Evolutionary conservation across 2,113 vertebrate species (phyloP).

Genomic region (Micromys minutus): DNA sequence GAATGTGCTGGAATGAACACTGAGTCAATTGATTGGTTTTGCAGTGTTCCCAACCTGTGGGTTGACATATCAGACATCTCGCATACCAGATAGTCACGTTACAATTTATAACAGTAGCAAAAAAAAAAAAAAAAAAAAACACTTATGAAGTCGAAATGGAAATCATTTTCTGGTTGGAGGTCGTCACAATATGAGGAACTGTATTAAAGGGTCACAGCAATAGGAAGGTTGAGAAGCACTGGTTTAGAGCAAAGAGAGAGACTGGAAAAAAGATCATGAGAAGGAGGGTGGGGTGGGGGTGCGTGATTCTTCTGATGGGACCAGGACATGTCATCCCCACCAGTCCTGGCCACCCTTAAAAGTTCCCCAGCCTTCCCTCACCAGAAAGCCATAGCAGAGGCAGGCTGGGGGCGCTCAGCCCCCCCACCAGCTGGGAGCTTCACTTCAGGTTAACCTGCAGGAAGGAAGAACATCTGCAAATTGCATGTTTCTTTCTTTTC

Average conservation of each 20-base stretch:
- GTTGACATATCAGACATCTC: not conserved
- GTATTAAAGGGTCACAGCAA: not conserved
- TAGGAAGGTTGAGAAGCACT: not conserved
- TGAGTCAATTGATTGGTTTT: not conserved
- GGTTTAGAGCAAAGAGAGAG: not conserved
- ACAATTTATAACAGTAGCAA: not conserved
- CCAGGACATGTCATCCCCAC: not conserved
- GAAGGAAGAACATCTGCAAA: not conserved
- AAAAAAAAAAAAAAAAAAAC: too few species aligned
- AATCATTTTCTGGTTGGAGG: not conserved
- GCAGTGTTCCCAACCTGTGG: not conserved
- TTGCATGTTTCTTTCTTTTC: slow-evolving; percentile 5
- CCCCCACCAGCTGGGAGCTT: not conserved
- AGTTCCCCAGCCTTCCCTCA: not conserved
- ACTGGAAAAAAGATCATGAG: not conserved
- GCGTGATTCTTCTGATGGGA: not conserved
- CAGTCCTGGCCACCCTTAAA: not conserved
- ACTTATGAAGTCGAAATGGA: not conserved
- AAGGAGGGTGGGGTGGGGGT: not conserved
- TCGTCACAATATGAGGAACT: not conserved
- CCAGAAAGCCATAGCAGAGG: not conserved
- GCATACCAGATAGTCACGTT: not conserved
- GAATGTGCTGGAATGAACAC: not conserved
- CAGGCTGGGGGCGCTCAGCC: not conserved
- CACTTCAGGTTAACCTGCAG: slow-evolving; percentile 36